phyloP scores from a whole-genome alignment of 2,797 vertebrate species.

The Phataginus tricuspis region DNA sequence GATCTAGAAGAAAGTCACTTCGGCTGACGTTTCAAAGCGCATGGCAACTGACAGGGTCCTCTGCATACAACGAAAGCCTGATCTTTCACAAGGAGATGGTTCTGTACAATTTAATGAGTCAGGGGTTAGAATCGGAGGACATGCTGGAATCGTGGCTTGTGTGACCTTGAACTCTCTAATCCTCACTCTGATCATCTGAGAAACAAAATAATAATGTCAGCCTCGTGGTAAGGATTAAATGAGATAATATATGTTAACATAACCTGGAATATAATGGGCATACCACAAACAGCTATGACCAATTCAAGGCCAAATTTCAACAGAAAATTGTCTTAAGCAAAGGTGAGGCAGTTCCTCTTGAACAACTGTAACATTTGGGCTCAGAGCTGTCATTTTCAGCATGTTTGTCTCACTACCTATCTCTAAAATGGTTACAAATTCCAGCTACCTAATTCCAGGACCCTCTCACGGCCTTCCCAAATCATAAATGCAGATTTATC shows the following conservation, averaged over 20 bases:
- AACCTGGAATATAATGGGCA: not conserved
- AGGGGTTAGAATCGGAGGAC: not conserved
- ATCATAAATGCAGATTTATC: not conserved
- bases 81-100: not conserved
- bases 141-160: not conserved
- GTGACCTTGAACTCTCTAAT: constrained; percentile 1
- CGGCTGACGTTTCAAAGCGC: not conserved
- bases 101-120: not conserved
- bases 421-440: constrained; percentile 35
- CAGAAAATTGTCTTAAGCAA: constrained; percentile 9
- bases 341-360: not conserved
- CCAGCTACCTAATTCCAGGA: constrained; percentile 3
- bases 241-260: constrained; percentile 7
- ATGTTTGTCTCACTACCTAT: not conserved
- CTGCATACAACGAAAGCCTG: not conserved
- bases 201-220: constrained; percentile 40
- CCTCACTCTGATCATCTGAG: constrained; percentile 21
- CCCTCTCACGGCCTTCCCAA: not conserved
- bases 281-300: not conserved
- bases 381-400: constrained; percentile 15
- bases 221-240: constrained; percentile 3
- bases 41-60: not conserved
- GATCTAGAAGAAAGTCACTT: not conserved
- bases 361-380: not conserved
- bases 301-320: not conserved